Conservation (phyloP, 2,113 vertebrate genomes). For the Nothobranchius furzeri region DNA sequence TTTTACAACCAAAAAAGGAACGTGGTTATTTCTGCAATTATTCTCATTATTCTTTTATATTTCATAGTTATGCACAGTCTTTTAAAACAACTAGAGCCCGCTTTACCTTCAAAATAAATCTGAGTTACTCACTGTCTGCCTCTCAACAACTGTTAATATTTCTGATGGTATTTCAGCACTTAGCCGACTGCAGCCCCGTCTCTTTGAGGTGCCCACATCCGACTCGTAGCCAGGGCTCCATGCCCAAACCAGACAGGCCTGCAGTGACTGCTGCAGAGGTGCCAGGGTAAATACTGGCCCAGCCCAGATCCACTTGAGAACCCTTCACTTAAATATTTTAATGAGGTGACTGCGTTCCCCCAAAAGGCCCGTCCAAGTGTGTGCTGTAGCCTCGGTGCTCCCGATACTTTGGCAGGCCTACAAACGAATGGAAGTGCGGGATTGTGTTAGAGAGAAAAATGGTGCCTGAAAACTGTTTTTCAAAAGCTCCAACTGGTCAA, state of each 20-base stretch:
- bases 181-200: conserved; percentile 21
- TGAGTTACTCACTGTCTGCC: conserved; percentile 16
- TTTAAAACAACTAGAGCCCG: conserved; percentile 2
- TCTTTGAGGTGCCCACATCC: conserved; percentile 42
- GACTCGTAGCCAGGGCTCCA: conserved; percentile 25
- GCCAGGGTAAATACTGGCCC: conserved; percentile 65
- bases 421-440: conserved; percentile 18
- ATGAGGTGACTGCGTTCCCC: conserved; percentile 61
- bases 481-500: conserved; percentile 23
- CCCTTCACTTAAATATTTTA: conserved; percentile 68
- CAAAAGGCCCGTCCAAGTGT: conserved; percentile 44
- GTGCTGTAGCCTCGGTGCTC: conserved; percentile 29
- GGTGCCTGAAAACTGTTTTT: conserved; percentile 42
- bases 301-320: conserved; percentile 58
- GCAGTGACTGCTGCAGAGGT: conserved; percentile 35
- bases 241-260: conserved; percentile 47
- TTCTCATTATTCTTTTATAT: conserved; percentile 2
- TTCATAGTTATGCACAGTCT: neutral
- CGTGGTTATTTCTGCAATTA: no score
- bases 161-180: conserved; percentile 39
- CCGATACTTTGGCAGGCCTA: conserved; percentile 32
- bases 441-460: conserved; percentile 16
- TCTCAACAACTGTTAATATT: conserved; percentile 19
- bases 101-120: conserved; percentile 12
- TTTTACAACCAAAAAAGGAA: conserved; percentile 9